These are phyloP conservation scores for Leuctra nigra DNA, from an alignment of 2,888 invertebrate species.

Conservation along the genomic window DNA sequence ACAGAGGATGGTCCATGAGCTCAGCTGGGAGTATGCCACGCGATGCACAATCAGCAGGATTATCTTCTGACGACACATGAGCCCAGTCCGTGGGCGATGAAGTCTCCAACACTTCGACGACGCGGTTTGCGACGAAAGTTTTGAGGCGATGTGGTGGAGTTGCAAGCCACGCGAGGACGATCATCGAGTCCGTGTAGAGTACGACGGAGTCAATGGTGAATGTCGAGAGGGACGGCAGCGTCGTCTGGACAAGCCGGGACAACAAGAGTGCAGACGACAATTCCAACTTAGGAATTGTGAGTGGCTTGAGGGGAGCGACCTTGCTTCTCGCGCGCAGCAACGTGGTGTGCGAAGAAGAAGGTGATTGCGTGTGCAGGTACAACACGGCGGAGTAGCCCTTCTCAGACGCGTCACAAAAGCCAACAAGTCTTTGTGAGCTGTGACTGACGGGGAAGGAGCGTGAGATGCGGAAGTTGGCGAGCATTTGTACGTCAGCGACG, in stretches of 20 bases:
- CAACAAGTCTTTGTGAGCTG: too few relatives aligned
- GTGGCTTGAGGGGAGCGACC: conserved; percentile 25
- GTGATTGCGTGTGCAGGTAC: background rate
- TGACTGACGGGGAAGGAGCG: too few relatives aligned
- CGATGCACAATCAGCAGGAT: conserved; percentile 34
- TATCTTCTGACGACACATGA: conserved; percentile 33
- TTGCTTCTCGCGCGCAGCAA: conserved; percentile 26
- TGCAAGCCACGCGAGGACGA: too few relatives aligned
- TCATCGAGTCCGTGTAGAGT: conserved; percentile 30
- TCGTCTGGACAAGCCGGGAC: conserved; percentile 1
- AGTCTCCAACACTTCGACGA: conserved; percentile 32
- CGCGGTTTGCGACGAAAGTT: conserved; percentile 33
- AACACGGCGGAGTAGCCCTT: conserved; percentile 20
- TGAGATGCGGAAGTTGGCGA: too few relatives aligned
- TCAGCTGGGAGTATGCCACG: conserved; percentile 31
- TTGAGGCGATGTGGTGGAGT: conserved; percentile 28
- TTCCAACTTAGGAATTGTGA: conserved; percentile 26
- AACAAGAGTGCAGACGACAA: conserved; percentile 24
- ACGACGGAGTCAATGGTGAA: conserved; percentile 26
- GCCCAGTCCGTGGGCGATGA: conserved; percentile 31
- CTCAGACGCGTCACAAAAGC: conserved; percentile 27
- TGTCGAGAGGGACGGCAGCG: conserved; percentile 15
- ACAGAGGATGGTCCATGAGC: conserved; percentile 27
- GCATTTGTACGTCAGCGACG: conserved; percentile 6
- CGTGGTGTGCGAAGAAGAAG: background rate